Evolutionary conservation across 2,797 vertebrate species (phyloP), one percentile per base, ranked within the genome.

Genomic region (Kryptolebias ocellatus): DNA sequence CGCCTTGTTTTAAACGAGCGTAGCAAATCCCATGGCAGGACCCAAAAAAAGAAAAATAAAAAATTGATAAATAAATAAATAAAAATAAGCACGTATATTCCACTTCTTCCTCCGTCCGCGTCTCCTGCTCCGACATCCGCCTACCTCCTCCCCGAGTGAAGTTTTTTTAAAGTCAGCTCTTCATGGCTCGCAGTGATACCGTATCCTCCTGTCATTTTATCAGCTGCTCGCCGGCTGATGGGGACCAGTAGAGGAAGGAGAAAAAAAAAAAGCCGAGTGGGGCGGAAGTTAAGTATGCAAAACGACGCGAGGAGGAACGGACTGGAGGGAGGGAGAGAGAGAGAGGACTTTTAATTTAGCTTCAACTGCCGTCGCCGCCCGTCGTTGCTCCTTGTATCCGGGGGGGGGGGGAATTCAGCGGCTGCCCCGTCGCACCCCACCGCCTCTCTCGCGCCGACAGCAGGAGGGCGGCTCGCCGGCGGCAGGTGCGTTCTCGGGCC

Each of bases 281-380:
- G 92, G 86, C 92, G 94, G 94, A 94, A 94, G 93, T 51, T 93
- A 78, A 8, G 68, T 81, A 90, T 92, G 93, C 90, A 93, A 93
- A 94, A 83, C 39, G 87, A 90, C 89, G 87, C 67, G 24, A 1
- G 29, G 39, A 42, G 14, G 17, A 11, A 9, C 7, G 8, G 51
- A 15, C 11, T 44, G 29, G 0, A 56, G 31, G 0, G 17, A 53
- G 12, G 8, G 15, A 0, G 18, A 17, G 4, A 11, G 45, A 27
- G 16, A 24, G 3, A 17, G 60, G n/a, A 31, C 1, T 31, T 72
- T 61, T 70, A 56, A 74, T 52, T 29, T 57, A 31, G 61, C 58
- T 28, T 54, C 66, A 34, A 45, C 9, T 29, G 17, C 61, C 24
- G 45, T 39, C 17, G 59, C 63, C 39, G 15, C 11, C 5, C 49